Base-by-base conservation (phyloP, 1,140 invertebrate species). In the Zaprionus inermis region DNA sequence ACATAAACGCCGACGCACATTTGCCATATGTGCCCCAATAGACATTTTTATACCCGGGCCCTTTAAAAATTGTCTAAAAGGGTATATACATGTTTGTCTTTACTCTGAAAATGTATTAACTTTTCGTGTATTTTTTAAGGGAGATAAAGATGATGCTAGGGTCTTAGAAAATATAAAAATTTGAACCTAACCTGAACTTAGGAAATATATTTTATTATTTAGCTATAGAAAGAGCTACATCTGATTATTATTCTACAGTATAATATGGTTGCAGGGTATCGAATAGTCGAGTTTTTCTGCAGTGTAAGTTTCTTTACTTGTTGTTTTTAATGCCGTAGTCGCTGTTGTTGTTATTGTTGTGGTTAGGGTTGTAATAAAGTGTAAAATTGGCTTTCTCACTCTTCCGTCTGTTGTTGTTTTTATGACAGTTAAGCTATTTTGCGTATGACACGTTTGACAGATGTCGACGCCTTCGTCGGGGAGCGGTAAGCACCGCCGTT, bases 361-460 rank as follows among this genome's bases (percentile, higher is more conserved):
- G 64, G 60, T 16, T 67, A 66, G 67, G 54, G 51, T 71, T 83
- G 84, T 66, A 82, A 83, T 88, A 89, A 88, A 88, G 70, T 77
- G 77, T 89, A 89, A 89, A 89, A 88, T 77, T 49, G 84, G 72
- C 78, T 54, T 49, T 44, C 16, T 12, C 32, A 22, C 11, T 16
- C 5, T 34, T 6, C 54, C 44, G 64, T 75, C 55, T 28, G 5
- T 79, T 80, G 67, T 72, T 78, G 79, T 89, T 88, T 88, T 89
- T 83, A 88, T 83, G 84, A 83, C 76, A 83, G 84, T 89, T 89
- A 83, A 89, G 84, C 84, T 88, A 88, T 88, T 88, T 89, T 83
- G 84, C 84, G 83, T 88, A 83, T 89, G 84, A 88, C 83, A 89
- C 76, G 84, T 88, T 83, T 88, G 77, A 89, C 83, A 89, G 83